Percentiles rank a stretch among this genome's conserved stretches.
These are phyloP conservation scores for Phoxinus dragarum DNA, from an alignment of 2,797 vertebrate genomes.

Conservation along the genomic window DNA sequence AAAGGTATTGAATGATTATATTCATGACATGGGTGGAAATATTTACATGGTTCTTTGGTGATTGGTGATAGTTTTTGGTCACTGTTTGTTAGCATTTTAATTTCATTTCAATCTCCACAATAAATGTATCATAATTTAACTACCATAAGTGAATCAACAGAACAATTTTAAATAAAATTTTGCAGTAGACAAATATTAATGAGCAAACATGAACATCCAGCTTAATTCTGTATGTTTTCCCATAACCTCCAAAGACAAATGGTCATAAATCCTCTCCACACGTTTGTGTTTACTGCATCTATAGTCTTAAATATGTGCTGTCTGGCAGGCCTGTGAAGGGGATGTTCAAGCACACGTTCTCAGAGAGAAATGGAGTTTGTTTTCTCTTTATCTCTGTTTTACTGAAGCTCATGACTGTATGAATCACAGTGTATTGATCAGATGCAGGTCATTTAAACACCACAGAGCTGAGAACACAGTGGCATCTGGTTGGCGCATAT, in stretches of 20 bases:
- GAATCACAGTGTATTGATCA: conserved; percentile 8
- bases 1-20: background rate
- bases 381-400: background rate
- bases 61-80: background rate
- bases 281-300: background rate
- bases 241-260: background rate
- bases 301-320: background rate
- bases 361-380: background rate
- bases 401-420: background rate
- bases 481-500: background rate
- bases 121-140: background rate
- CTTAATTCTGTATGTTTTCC: background rate
- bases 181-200: background rate
- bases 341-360: background rate
- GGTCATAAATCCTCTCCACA: background rate
- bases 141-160: background rate
- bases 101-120: background rate
- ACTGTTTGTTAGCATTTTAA: background rate
- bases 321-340: background rate
- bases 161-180: background rate
- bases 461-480: background rate
- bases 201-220: background rate
- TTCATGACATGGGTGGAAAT: background rate
- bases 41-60: background rate
- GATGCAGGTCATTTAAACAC: background rate